Base-by-base conservation (phyloP, 1,140 invertebrate genomes). In the Drosophila tani region DNA sequence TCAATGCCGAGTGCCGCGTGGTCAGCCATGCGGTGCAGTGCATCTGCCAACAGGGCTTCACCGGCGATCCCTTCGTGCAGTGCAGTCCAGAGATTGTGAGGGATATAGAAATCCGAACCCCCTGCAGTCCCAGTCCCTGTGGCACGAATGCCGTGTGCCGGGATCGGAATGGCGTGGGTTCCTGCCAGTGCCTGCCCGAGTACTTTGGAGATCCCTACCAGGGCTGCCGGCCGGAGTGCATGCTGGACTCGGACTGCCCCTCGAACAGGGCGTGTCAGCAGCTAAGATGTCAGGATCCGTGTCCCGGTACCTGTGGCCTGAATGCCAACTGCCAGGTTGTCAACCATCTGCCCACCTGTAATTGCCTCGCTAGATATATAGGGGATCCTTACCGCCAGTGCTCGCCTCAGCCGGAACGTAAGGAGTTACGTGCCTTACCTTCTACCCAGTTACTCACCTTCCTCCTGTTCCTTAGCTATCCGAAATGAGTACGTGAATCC, bases 11-110 rank as follows among this genome's bases (percentile, higher is more conserved):
- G 63, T 97, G 97, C 83, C 95, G 95, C 75, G 96, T 97, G 1
- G 94, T 96, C 17, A 96, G 96, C 91, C 97, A 97, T 91, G 93
- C 96, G 43, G 96, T 97, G 15, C 94, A 95, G n/a, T 98, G 97
- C 90, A 95, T 94, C 74, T 98, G 97, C 88, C 93, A 94, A n/a
- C 73, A 93, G 24, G 96, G 96, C 51, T 97, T 95, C 84, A 96
- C 94, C 40, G 97, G 97, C 60, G 95, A 97, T 94, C 95, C 96
- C 11, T 96, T 96, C 75, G 93, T 93, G 43, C 94, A 94, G 80
- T 97, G 96, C 90, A 93, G 81, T 70, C 82, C 93, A 27, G 92
- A 92, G 80, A 60, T 84, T 7, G 81, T 91, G 92, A 92, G 92
- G 56, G 87, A 91, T 11, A 79, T 90, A 5, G 91, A 92, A 38